Base-by-base conservation (phyloP, 1,140 invertebrate genomes). In the Drosophila repletoides region DNA sequence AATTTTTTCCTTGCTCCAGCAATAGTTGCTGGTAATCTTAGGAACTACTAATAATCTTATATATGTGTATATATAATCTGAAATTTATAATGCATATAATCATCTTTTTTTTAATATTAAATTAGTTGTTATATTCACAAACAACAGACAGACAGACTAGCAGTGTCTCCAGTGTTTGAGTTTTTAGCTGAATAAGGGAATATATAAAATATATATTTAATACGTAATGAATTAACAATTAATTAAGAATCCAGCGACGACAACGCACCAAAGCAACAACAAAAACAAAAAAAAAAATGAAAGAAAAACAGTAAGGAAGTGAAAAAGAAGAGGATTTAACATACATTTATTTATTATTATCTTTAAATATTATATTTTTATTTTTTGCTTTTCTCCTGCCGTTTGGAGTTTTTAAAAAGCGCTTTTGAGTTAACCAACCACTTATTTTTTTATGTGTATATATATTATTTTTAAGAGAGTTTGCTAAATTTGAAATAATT, bases 81-180 rank as follows among this genome's bases (percentile, higher is more conserved):
- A 7, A 28, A 38, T 22, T 53, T 53, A 15, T n/a, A 49, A 64
- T 52, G 61, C 12, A n/a, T 55, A 36, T 55, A 64, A 17, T 43
- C 17, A 63, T 46, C 61, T 41, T 40, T 33, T 17, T 58, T 80
- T 65, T 31, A 48, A 81, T 81, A 77, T 80, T 80, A 63, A 72
- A 49, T 64, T 81, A 75, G 76, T 79, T 80, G 53, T 41, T 79
- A 71, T 24, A 60, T 28, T 36, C 29, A 28, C 49, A 53, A 33
- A 72, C 24, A 45, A 58, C 51, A 63, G 38, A 65, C 51, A 38
- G 29, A 48, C 68, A 55, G 6, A 28, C 14, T 17, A 14, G 7
- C 2, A 15, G 9, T 17, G 55, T 48, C 33, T 24, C 34, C 41
- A 65, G 61, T 66, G n/a, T 66, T 48, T 51, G 55, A 66, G 63